Evolutionary conservation across 2,888 invertebrate species (phyloP).

Genomic region (Molanna angustata): DNA sequence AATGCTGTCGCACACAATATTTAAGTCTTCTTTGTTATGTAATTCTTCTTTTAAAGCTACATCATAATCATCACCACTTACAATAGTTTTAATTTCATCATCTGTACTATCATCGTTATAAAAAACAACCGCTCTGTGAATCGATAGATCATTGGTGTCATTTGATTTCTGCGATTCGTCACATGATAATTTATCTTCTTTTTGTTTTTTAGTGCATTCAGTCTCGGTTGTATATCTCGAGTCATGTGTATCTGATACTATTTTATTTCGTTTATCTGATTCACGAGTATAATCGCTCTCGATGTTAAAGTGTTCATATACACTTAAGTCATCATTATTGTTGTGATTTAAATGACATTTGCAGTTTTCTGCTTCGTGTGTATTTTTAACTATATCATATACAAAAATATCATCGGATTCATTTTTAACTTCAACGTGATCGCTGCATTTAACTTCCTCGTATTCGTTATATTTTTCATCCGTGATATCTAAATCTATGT

Average conservation of each 20-base stretch:
- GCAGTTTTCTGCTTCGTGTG: constrained; percentile 14
- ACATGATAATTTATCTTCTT: not conserved
- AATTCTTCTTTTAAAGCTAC: not conserved
- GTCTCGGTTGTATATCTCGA: not conserved
- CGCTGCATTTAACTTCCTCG: constrained; percentile 13
- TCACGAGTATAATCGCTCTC: not conserved
- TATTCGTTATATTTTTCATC: constrained; percentile 10
- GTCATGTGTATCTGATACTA: too few relatives aligned
- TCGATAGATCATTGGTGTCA: not conserved
- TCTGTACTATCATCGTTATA: constrained; percentile 3
- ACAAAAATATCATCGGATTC: too few relatives aligned
- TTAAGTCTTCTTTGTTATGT: too few relatives aligned
- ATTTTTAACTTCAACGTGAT: not conserved
- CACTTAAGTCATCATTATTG: constrained; percentile 9
- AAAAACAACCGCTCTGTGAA: not conserved
- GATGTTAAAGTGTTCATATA: not conserved
- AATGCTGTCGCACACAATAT: too few relatives aligned
- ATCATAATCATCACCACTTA: not conserved
- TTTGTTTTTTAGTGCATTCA: not conserved
- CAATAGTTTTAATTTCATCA: not conserved
- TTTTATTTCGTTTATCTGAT: too few relatives aligned
- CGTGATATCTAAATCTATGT: not conserved
- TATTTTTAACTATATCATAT: constrained; percentile 13
- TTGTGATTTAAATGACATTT: constrained; percentile 7
- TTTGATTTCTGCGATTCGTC: not conserved